Conservation (phyloP, 2,888 invertebrate species). For the Lasioglossum lativentre region DNA sequence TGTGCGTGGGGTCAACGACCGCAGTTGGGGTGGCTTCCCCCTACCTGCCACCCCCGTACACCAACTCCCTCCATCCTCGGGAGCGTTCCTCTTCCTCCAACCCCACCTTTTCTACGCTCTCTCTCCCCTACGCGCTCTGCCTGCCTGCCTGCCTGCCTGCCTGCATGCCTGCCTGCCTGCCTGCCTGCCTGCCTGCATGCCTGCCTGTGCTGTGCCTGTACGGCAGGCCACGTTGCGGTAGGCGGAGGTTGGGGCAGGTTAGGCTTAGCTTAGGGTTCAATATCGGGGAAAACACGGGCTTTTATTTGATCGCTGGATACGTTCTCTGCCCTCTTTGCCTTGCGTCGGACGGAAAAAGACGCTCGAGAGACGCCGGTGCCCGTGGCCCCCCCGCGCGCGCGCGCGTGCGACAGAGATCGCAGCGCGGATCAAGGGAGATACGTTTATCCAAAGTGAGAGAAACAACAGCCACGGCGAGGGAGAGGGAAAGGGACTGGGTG, state of each 20-base stretch:
- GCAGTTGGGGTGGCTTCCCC: slow-evolving; percentile 82
- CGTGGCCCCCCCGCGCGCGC: background rate
- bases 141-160: background rate
- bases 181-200: background rate
- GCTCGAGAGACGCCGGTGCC: slow-evolving; percentile 4
- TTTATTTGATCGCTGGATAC: slow-evolving; percentile 80
- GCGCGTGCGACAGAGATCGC: slow-evolving; percentile 16
- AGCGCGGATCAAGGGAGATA: slow-evolving; percentile 44
- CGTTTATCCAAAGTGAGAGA: slow-evolving; percentile 39
- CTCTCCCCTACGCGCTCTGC: slow-evolving; percentile 41
- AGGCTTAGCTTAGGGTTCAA: slow-evolving; percentile 83
- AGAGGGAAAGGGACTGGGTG: background rate
- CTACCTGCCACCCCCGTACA: slow-evolving; percentile 74
- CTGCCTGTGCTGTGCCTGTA: slow-evolving; percentile 57
- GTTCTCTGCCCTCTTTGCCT: slow-evolving; percentile 52
- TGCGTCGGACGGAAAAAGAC: slow-evolving; percentile 41
- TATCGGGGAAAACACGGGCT: slow-evolving; percentile 81
- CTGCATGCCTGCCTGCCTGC: background rate
- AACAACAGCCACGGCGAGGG: background rate
- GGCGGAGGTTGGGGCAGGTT: slow-evolving; percentile 82
- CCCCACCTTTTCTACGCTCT: slow-evolving; percentile 39
- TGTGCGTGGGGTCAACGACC: slow-evolving; percentile 83
- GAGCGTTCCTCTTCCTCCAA: slow-evolving; percentile 46
- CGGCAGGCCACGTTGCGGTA: slow-evolving; percentile 75
- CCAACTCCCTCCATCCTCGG: slow-evolving; percentile 50